Percentiles rank a stretch among this genome's conserved stretches.
phyloP scores from a whole-genome alignment of 2,797 vertebrate species.

The Paedocypris micromegethes region DNA sequence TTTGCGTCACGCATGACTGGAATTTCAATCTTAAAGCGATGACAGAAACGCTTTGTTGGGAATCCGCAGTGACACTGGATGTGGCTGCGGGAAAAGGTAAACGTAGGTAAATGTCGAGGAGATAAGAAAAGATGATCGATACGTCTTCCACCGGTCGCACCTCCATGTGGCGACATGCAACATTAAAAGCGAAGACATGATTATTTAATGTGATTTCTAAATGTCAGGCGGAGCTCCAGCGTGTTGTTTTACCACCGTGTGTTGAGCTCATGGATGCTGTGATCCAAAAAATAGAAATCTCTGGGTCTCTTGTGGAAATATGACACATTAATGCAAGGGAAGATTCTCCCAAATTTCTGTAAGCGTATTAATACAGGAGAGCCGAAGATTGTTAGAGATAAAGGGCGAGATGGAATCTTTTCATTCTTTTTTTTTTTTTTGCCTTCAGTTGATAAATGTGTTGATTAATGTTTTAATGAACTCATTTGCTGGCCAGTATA shows the following conservation, averaged over 20 bases:
- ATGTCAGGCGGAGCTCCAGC: constrained; percentile 16
- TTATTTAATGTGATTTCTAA: constrained; percentile 32
- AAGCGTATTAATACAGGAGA: background rate
- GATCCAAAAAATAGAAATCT: background rate
- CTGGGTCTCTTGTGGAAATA: too few relatives aligned
- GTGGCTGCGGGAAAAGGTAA: constrained; percentile 54
- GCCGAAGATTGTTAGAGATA: constrained; percentile 3
- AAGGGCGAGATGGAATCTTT: constrained; percentile 5
- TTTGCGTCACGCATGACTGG: constrained; percentile 18
- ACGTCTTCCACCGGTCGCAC: constrained; percentile 23
- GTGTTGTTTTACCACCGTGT: constrained; percentile 5
- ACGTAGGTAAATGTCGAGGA: constrained; percentile 71
- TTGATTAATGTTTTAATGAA: constrained; percentile 50
- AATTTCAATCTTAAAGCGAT: constrained; percentile 58
- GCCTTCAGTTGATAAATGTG: constrained; percentile 44
- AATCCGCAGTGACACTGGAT: constrained; percentile 65
- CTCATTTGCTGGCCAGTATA: constrained; percentile 42
- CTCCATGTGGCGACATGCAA: constrained; percentile 30
- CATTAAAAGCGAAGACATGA: constrained; percentile 35
- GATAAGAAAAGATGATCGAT: constrained; percentile 26
- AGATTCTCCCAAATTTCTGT: too few relatives aligned
- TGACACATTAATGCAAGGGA: too few relatives aligned
- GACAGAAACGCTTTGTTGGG: constrained; percentile 70
- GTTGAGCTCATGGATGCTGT: background rate
- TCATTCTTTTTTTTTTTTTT: constrained; percentile 10